A percentile compares a stretch with the other conserved stretches of the same genome.
Conservation (phyloP, 2,888 invertebrate species). For the Calliopum simillimum region DNA sequence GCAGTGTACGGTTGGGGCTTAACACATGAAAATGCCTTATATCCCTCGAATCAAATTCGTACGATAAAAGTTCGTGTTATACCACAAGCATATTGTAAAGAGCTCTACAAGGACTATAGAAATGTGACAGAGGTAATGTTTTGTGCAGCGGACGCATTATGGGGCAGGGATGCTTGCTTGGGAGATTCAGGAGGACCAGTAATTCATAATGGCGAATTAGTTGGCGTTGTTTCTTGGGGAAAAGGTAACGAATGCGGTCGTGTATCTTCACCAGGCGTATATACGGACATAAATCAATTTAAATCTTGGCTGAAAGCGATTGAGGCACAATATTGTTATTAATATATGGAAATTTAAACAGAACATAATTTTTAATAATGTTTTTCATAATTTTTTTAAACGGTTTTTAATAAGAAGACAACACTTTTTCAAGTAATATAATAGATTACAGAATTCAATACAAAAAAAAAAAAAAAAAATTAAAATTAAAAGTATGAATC, state of each 20-base stretch:
- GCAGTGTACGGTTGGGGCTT: slow-evolving; percentile 59
- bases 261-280: slow-evolving; percentile 81
- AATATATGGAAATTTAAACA: not conserved
- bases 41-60: slow-evolving; percentile 54
- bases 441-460: too few species aligned
- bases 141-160: slow-evolving; percentile 53
- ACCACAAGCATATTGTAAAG: slow-evolving; percentile 44
- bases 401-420: too few species aligned
- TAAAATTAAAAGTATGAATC: too few species aligned
- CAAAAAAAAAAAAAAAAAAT: too few species aligned
- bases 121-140: slow-evolving; percentile 55
- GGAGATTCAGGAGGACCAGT: slow-evolving; percentile 65
- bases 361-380: not conserved
- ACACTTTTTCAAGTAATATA: too few species aligned
- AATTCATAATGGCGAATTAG: slow-evolving; percentile 53
- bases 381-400: too few species aligned
- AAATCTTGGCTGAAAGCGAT: slow-evolving; percentile 63
- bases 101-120: slow-evolving; percentile 50
- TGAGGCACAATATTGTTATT: slow-evolving; percentile 50
- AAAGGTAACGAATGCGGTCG: slow-evolving; percentile 53
- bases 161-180: slow-evolving; percentile 57
- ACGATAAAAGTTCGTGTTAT: slow-evolving; percentile 54
- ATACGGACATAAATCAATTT: not conserved
- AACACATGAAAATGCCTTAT: slow-evolving; percentile 45
- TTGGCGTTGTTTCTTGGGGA: slow-evolving; percentile 77